Percentiles rank a stretch among this genome's conserved stretches.
Conservation (phyloP, 2,113 vertebrate species). For the Pimephales promelas region DNA sequence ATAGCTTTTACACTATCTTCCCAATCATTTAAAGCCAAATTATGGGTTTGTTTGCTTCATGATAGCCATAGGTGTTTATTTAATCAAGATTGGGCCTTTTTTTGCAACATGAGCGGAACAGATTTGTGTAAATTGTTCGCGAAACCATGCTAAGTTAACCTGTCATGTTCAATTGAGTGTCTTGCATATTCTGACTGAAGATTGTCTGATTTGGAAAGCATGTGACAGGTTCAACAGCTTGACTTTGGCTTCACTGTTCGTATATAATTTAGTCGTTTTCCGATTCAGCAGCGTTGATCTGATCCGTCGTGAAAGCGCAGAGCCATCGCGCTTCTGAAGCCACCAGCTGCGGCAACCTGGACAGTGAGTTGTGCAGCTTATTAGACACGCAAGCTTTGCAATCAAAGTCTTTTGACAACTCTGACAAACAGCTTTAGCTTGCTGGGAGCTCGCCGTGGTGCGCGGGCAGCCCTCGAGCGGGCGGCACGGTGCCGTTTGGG, state of each 20-base stretch:
- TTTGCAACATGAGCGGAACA: not conserved
- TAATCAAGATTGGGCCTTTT: not conserved
- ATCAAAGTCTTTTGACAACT: slow-evolving; percentile 16
- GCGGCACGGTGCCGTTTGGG: not conserved
- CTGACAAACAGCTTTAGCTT: not conserved
- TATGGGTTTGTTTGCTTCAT: not conserved
- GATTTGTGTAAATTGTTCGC: not conserved
- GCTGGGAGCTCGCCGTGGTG: not conserved
- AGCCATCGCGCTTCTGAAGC: not conserved
- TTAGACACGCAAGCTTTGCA: slow-evolving; percentile 12
- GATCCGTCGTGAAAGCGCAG: not conserved
- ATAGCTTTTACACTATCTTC: not conserved
- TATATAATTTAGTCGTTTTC: not conserved
- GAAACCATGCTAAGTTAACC: not conserved
- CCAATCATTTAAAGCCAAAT: not conserved
- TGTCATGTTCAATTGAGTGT: not conserved
- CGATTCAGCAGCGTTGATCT: not conserved
- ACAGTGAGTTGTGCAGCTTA: slow-evolving; percentile 16
- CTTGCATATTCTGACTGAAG: not conserved
- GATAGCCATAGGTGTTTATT: not conserved
- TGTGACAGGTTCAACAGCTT: not conserved
- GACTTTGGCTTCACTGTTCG: not conserved
- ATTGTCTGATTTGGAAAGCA: not conserved
- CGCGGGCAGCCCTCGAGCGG: not conserved
- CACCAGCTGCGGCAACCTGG: not conserved